These are phyloP conservation scores for Fringilla coelebs DNA, from an alignment of 2,797 vertebrate species.

Conservation along the genomic window DNA sequence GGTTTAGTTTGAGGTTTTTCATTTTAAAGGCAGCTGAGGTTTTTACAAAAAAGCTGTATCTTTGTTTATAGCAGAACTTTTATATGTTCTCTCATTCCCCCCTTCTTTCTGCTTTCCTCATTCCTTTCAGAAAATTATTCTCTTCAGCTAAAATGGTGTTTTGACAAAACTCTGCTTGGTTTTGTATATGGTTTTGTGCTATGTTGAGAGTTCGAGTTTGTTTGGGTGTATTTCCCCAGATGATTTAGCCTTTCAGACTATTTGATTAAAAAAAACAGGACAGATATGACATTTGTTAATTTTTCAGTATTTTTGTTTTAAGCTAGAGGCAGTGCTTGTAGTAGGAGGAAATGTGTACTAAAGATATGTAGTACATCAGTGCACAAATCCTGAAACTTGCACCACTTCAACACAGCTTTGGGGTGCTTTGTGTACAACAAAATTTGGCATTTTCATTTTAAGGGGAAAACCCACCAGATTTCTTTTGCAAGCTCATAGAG, in stretches of 20 bases:
- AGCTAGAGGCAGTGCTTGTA: background rate
- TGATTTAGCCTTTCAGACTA: background rate
- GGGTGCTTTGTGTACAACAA: background rate
- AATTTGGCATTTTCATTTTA: background rate
- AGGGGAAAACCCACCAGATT: background rate
- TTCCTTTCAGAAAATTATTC: conserved; percentile 14
- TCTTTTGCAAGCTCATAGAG: background rate
- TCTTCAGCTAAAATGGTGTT: background rate
- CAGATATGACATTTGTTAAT: background rate
- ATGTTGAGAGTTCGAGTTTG: background rate
- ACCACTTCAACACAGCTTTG: background rate
- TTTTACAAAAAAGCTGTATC: conserved; percentile 66
- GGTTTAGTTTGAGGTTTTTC: conserved; percentile 61
- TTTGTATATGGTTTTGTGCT: conserved; percentile 26
- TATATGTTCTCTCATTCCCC: conserved; percentile 29
- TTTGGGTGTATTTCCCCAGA: background rate
- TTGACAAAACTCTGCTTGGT: conserved; percentile 27
- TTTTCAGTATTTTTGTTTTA: conserved; percentile 7
- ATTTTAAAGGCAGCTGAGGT: conserved; percentile 73
- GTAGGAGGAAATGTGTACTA: background rate
- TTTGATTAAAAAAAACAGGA: background rate
- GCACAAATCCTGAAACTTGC: background rate
- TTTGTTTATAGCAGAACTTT: conserved; percentile 68
- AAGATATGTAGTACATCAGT: background rate
- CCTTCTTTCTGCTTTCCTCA: background rate